These are phyloP conservation scores for Acropora yongei DNA, from an alignment of 64 coral and sea anemone species.

Conservation along the genomic window DNA sequence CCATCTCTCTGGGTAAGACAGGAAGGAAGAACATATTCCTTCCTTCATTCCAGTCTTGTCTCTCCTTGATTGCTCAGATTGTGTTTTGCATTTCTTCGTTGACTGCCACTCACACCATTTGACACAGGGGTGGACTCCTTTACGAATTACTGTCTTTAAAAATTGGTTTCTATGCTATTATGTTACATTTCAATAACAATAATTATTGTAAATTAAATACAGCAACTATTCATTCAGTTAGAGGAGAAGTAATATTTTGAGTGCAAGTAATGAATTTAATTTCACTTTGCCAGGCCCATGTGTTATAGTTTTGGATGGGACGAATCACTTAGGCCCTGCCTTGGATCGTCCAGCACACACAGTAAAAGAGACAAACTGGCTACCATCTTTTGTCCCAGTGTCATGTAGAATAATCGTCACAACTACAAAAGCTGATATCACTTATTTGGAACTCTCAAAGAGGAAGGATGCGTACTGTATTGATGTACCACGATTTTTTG, in stretches of 20 bases:
- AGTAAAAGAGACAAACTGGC: conserved; percentile 87
- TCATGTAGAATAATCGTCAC: conserved; percentile 89
- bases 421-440: conserved; percentile 86
- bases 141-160: too few relatives aligned
- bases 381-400: conserved; percentile 67
- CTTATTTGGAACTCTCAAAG: conserved; percentile 64
- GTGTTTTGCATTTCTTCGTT: too few relatives aligned
- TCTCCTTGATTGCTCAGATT: neutral
- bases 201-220: too few relatives aligned
- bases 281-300: conserved; percentile 65
- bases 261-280: neutral
- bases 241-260: too few relatives aligned
- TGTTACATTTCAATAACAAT: too few relatives aligned
- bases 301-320: conserved; percentile 90
- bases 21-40: neutral
- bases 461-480: conserved; percentile 78
- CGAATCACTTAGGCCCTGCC: conserved; percentile 68
- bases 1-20: conserved; percentile 68
- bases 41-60: neutral
- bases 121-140: too few relatives aligned
- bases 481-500: conserved; percentile 63
- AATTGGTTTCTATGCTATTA: too few relatives aligned
- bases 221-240: too few relatives aligned
- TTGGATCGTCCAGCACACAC: conserved; percentile 62
- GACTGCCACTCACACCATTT: too few relatives aligned